These are phyloP conservation scores for Sthenelais limicola DNA, from an alignment of 2,888 invertebrate species.

Conservation along the genomic window DNA sequence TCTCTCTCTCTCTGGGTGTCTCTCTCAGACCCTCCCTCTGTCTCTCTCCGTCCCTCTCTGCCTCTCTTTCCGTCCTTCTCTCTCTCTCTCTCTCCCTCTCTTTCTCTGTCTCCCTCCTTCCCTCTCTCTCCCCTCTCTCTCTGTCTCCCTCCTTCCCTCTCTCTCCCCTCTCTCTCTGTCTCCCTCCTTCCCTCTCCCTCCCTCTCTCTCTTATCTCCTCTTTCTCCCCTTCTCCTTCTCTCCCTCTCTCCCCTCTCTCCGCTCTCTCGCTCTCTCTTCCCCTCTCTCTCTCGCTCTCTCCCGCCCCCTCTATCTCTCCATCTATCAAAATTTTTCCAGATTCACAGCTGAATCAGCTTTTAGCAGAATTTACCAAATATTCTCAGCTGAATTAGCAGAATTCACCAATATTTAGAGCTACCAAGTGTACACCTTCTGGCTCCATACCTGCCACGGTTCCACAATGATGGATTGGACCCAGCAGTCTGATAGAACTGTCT, in stretches of 20 bases:
- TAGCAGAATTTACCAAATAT: no score
- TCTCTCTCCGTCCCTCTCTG: background rate
- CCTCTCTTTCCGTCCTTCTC: background rate
- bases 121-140: background rate
- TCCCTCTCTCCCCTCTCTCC: slow-evolving; percentile 10
- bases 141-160: background rate
- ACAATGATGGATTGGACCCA: background rate
- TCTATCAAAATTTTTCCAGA: no score
- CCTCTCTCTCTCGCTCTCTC: background rate
- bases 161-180: background rate
- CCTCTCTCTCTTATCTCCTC: background rate
- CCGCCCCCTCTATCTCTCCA: no score
- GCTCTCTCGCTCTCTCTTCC: no score
- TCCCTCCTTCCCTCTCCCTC: background rate
- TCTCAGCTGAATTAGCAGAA: no score
- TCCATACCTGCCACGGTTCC: background rate
- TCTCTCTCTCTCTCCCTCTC: background rate
- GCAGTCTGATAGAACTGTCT: no score
- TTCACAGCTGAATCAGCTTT: no score
- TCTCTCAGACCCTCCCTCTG: background rate
- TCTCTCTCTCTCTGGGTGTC: background rate
- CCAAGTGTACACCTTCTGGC: no score
- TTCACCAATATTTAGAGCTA: no score
- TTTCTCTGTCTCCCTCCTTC: background rate
- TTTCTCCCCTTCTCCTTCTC: background rate